Conservation (phyloP, 2,797 vertebrate species). For the Chromobotia macracanthus region DNA sequence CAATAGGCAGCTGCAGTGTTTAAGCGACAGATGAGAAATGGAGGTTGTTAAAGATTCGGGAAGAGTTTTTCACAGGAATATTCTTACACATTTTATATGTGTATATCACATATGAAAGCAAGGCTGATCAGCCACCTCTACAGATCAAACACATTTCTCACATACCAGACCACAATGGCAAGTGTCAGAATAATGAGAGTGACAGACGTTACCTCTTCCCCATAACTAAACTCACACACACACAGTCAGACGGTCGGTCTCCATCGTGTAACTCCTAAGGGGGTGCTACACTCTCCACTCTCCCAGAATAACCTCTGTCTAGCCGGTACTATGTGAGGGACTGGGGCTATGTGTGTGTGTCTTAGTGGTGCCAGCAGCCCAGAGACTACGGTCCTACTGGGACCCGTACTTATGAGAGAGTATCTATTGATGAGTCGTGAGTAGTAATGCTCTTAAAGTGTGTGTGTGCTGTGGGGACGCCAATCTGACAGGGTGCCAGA, state of each 20-base stretch:
- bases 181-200: slow-evolving; percentile 49
- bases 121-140: slow-evolving; percentile 25
- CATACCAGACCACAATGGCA: slow-evolving; percentile 46
- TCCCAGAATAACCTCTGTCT: slow-evolving; percentile 53
- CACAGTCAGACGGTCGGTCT: slow-evolving; percentile 47
- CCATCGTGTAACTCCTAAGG: slow-evolving; percentile 43
- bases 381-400: slow-evolving; percentile 28
- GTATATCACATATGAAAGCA: background rate
- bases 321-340: slow-evolving; percentile 44
- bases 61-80: slow-evolving; percentile 34
- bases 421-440: slow-evolving; percentile 15
- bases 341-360: slow-evolving; percentile 35
- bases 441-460: slow-evolving; percentile 18
- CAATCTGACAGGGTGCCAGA: slow-evolving; percentile 52
- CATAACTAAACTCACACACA: slow-evolving; percentile 30
- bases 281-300: slow-evolving; percentile 34
- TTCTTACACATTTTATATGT: slow-evolving; percentile 20
- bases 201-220: slow-evolving; percentile 26
- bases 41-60: slow-evolving; percentile 29
- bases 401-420: slow-evolving; percentile 22
- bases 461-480: slow-evolving; percentile 39
- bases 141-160: slow-evolving; percentile 53
- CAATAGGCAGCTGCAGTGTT: slow-evolving; percentile 30
- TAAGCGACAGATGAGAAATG: slow-evolving; percentile 41
- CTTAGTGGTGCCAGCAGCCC: slow-evolving; percentile 18